These are phyloP conservation scores for Ganaspis brasiliensis DNA, from an alignment of 2,888 invertebrate genomes.

Conservation along the genomic window DNA sequence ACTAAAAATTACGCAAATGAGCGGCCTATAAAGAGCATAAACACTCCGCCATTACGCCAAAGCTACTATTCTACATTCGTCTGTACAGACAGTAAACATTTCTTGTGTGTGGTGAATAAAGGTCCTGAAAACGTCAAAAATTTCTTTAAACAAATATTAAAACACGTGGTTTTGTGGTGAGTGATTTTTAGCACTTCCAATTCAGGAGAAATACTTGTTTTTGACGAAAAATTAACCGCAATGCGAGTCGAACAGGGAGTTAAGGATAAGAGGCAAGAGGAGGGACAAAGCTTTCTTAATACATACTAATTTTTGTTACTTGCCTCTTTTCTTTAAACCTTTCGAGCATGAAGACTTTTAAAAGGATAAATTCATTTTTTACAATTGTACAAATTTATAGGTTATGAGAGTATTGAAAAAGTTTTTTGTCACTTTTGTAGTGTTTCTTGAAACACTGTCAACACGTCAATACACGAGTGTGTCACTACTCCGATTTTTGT, in stretches of 20 bases:
- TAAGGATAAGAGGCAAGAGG: constrained; percentile 23
- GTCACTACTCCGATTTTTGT: constrained; percentile 25
- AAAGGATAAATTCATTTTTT: neutral
- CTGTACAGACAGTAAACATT: constrained; percentile 25
- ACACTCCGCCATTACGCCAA: constrained; percentile 21
- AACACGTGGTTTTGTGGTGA: neutral
- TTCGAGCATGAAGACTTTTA: neutral
- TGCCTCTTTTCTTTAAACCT: neutral
- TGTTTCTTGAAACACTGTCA: neutral
- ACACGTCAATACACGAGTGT: constrained; percentile 22
- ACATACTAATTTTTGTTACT: constrained; percentile 1
- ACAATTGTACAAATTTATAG: neutral
- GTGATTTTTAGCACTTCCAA: neutral
- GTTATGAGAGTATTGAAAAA: neutral
- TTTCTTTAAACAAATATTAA: neutral
- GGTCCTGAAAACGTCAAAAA: constrained; percentile 5
- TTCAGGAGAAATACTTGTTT: neutral
- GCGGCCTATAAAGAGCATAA: constrained; percentile 4
- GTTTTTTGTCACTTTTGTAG: neutral
- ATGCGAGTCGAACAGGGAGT: constrained; percentile 8
- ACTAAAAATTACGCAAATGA: neutral
- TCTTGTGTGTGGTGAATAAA: constrained; percentile 25
- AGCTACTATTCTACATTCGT: constrained; percentile 2
- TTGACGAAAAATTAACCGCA: neutral
- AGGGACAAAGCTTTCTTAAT: constrained; percentile 22